Base-by-base conservation (phyloP, 2,888 invertebrate genomes). In the Fabriciana adippe region DNA sequence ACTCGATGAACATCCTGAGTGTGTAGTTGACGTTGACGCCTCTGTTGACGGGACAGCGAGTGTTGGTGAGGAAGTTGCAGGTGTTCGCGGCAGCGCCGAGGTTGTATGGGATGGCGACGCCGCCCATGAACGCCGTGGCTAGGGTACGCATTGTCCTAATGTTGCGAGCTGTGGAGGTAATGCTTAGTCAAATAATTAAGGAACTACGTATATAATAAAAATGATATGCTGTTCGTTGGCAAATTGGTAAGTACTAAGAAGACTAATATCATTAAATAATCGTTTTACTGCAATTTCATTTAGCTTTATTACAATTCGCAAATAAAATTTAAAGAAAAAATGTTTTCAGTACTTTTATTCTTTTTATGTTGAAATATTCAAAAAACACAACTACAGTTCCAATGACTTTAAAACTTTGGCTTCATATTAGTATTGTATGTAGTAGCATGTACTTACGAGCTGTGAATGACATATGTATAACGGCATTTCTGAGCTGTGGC, bases 51-150 rank as follows among this genome's bases (percentile, higher is more conserved):
- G 86, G 86, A 67, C 86, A 86, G 76, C 77, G 79, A 14, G 82
- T 73, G 76, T 84, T 84, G 41, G 73, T 73, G 8, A 86, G 71
- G 79, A 77, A 82, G 76, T 85, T 81, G 76, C 86, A 85, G 35
- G 86, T 83, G 51, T 71, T 50, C 0, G 79, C 74, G 18, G 80
- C 70, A 0, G 68, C 73, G 0, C 67, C 75, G 18, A 81, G 57
- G 0, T 78, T 77, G 0, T 80, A 2, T 0, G 72, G 66, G 0
- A 79, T 41, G 0, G 61, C 47, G 0, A 78, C 1, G 11, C 11
- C 35, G 35, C 35, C 35, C 35, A 41, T 2, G 35, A 41, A 41
- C 35, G 35, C 35, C 35, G 35, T 41, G 35, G 35, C 35, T 11
- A 41, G 11, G 35, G 35, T 41, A 11, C 35, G 35, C 35, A 41